Base-by-base conservation (phyloP, 2,888 invertebrate genomes). In the Galeruca laticollis region DNA sequence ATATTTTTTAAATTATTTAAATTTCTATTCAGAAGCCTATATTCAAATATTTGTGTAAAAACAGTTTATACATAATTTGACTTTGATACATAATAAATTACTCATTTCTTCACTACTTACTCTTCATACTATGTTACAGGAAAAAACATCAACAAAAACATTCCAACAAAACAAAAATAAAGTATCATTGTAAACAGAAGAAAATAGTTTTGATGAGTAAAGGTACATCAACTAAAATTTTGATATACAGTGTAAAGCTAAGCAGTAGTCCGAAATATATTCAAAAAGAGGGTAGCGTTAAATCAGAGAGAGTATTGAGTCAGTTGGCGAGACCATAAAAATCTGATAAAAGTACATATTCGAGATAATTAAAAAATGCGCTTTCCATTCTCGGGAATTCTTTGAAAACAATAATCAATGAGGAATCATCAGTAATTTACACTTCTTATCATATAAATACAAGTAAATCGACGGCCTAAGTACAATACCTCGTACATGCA, bases 61-160 rank as follows among this genome's bases (percentile, higher is more conserved):
- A 78, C 73, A 75, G 72, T 73, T 72, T 74, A 75, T 73, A 75
- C 72, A 75, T 76, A 77, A 77, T 75, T 78, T 78, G 77, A 78
- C 76, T 75, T 75, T 47, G 65, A 68, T 69, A 70, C 72, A 71
- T 68, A 73, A 68, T 71, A 64, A 73, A 67, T 67, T 73, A 69
- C 61, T 68, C 51, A 69, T 65, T 70, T 57, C 57, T 56, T 15
- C 13, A 47, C 49, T 62, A 59, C 47, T 52, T 62, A 52, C 54
- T 59, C 43, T n/a, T 31, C 63, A 18, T 54, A 18, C 15, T 59
- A 68, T 71, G 67, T 71, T 69, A 73, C 70, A 73, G 37, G 68
- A 69, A 52, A 63, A 54, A 69, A 69, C 57, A 57, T 70, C 62
- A 70, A 74, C 61, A 70, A 70, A 60, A 75, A 75, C 75, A 74